Percentiles rank a stretch among this genome's conserved stretches.
These are phyloP conservation scores for Nasonovia ribisnigri DNA, from an alignment of 2,888 invertebrate species.

Conservation along the genomic window DNA sequence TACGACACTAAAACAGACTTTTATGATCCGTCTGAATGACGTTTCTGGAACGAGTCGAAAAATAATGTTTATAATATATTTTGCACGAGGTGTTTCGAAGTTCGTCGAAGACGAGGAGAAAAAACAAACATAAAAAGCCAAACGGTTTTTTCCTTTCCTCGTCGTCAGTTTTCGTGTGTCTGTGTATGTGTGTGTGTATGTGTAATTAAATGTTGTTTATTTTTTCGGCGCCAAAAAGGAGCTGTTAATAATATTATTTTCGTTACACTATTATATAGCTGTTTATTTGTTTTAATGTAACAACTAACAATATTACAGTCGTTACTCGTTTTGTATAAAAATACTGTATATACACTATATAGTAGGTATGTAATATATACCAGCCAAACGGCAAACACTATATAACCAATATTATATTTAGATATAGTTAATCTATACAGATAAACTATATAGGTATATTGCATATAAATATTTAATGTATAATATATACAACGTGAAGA, in stretches of 20 bases:
- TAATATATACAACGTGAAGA: neutral
- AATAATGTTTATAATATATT: slow-evolving; percentile 34
- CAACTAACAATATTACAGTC: neutral
- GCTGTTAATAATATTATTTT: neutral
- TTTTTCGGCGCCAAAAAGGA: neutral
- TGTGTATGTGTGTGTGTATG: neutral
- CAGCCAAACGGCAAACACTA: neutral
- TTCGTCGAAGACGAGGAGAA: neutral
- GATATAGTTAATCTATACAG: neutral
- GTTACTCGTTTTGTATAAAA: neutral
- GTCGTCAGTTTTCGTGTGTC: neutral
- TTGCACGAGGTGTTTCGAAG: slow-evolving; percentile 49
- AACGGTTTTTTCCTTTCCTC: neutral
- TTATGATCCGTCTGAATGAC: slow-evolving; percentile 62
- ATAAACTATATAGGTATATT: neutral
- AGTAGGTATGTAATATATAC: neutral
- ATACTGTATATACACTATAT: neutral
- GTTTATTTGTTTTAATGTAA: neutral
- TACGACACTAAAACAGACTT: slow-evolving; percentile 63
- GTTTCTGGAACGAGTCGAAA: slow-evolving; percentile 35
- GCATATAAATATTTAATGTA: too few relatives aligned
- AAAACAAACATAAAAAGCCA: slow-evolving; percentile 1
- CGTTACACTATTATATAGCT: neutral
- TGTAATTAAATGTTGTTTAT: slow-evolving; percentile 15
- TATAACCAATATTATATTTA: neutral